A percentile compares a stretch with the other conserved stretches of the same genome.
These are phyloP conservation scores for Parambassis ranga DNA, from an alignment of 2,797 vertebrate species.

Conservation along the genomic window DNA sequence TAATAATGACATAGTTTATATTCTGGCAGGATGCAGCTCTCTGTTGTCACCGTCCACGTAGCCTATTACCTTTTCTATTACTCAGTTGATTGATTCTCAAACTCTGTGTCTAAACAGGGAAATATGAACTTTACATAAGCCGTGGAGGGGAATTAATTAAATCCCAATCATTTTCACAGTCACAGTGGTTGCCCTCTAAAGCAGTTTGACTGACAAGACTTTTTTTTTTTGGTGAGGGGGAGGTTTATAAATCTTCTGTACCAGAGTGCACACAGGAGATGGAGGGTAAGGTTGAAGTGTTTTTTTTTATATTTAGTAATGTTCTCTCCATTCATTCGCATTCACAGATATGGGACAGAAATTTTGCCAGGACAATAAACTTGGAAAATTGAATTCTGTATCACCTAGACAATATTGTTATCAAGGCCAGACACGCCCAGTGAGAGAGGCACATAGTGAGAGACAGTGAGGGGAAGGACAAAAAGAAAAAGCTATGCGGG, in stretches of 20 bases:
- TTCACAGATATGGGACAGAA: constrained; percentile 34
- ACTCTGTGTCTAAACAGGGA: constrained; percentile 75
- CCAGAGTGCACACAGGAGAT: constrained; percentile 10
- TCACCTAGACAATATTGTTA: constrained; percentile 32
- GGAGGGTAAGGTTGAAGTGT: constrained; percentile 13
- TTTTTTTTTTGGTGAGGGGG: neutral
- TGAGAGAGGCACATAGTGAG: neutral
- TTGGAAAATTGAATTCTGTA: constrained; percentile 59
- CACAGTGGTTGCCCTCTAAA: constrained; percentile 70
- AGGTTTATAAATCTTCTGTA: constrained; percentile 40
- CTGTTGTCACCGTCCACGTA: constrained; percentile 63
- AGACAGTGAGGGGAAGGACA: neutral
- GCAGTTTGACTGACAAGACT: constrained; percentile 63
- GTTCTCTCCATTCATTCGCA: constrained; percentile 32
- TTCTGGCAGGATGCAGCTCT: constrained; percentile 58
- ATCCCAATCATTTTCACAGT: constrained; percentile 74
- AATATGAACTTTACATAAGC: constrained; percentile 78
- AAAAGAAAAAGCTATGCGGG: neutral
- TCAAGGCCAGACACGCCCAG: constrained; percentile 33
- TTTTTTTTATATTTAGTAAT: neutral
- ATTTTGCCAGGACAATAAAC: constrained; percentile 51
- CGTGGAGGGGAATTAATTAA: constrained; percentile 75
- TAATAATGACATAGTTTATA: constrained; percentile 62
- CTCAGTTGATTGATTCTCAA: constrained; percentile 77
- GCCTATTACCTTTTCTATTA: constrained; percentile 78